Percentiles rank a stretch among this genome's conserved stretches.
These are phyloP conservation scores for Lamellibrachia satsuma DNA, from an alignment of 2,888 invertebrate species.

Conservation along the genomic window DNA sequence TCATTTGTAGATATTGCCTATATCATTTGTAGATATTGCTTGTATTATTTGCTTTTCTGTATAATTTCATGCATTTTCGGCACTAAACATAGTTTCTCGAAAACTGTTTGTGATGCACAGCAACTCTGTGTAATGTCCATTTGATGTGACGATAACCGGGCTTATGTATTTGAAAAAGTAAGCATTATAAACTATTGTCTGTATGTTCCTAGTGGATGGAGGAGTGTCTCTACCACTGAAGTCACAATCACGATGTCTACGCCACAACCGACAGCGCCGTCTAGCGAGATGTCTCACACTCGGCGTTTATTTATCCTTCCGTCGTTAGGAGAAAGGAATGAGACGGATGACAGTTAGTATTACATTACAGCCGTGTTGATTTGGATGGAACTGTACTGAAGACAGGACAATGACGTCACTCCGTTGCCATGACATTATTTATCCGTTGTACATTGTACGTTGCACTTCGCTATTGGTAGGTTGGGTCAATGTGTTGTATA, in stretches of 20 bases:
- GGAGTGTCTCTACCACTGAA: background rate
- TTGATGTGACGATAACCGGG: too few relatives aligned
- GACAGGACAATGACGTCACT: background rate
- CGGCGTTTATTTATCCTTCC: background rate
- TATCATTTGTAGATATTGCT: too few relatives aligned
- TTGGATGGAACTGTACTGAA: background rate
- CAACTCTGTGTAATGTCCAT: too few relatives aligned
- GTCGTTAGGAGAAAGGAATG: background rate
- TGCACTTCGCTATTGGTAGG: background rate
- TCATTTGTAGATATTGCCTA: too few relatives aligned
- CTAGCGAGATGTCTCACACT: background rate
- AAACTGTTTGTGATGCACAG: too few relatives aligned
- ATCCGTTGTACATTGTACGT: background rate
- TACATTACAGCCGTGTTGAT: background rate
- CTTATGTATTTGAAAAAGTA: background rate
- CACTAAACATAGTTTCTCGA: too few relatives aligned
- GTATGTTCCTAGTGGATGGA: background rate
- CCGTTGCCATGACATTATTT: background rate
- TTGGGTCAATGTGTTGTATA: background rate
- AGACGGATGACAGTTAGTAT: background rate
- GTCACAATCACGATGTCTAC: background rate
- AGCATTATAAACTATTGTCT: background rate
- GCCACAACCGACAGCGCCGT: background rate
- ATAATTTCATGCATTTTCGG: too few relatives aligned
- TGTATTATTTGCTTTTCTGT: too few relatives aligned